Conservation (phyloP, 1,140 invertebrate species). For the Eueides isabella region DNA sequence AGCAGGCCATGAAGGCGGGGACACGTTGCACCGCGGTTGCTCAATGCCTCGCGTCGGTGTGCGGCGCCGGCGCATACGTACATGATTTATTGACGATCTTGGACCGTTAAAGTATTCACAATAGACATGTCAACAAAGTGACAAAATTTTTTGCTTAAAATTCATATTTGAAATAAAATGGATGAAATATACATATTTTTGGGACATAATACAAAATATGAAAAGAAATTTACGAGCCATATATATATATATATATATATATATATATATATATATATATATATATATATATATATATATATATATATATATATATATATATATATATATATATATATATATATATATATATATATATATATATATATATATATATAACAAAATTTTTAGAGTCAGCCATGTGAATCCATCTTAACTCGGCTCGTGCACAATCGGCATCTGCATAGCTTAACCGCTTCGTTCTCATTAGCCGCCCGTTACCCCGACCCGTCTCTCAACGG, state of each 20-base stretch:
- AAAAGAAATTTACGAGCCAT: no score
- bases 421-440: slow-evolving; percentile 62
- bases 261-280: no score
- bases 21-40: slow-evolving; percentile 47
- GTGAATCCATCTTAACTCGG: slow-evolving; percentile 41
- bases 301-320: no score
- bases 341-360: no score
- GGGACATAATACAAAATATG: no score
- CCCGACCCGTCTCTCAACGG: slow-evolving; percentile 65
- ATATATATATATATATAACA: background rate
- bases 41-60: slow-evolving; percentile 38
- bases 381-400: slow-evolving; percentile 10
- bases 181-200: background rate
- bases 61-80: slow-evolving; percentile 50
- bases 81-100: slow-evolving; percentile 45
- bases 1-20: slow-evolving; percentile 57
- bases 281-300: no score
- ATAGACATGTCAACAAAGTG: slow-evolving; percentile 32
- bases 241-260: no score
- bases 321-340: no score
- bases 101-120: slow-evolving; percentile 31
- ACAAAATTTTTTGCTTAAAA: slow-evolving; percentile 9
- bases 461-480: slow-evolving; percentile 74
- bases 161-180: slow-evolving; percentile 9
- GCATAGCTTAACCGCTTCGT: slow-evolving; percentile 72